Evolutionary conservation across 2,888 invertebrate species (phyloP), one percentile per base, ranked within the genome.

Genomic region (Eustalomyia histrio): DNA sequence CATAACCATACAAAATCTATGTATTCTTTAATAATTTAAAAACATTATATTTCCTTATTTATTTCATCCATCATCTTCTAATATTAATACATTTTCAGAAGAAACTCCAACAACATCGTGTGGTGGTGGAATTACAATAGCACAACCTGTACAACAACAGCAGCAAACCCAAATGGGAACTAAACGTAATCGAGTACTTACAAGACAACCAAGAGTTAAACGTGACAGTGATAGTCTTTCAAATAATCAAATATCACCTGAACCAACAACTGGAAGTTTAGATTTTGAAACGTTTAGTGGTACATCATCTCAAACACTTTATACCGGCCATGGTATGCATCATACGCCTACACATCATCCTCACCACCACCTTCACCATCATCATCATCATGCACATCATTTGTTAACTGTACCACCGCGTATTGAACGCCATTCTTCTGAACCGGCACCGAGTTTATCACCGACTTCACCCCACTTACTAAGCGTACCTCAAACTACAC

Each of bases 171-270:
- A 82, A 58, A 91, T 93, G 91, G 93, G 93, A 57, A 92, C 92
- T 14, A 94, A 94, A 89, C 91, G 94, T 74, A 93, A 93, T 80
- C 92, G 94, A 52, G 92, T 94, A 76, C 90, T 94, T 58, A 94
- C 93, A 89, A 91, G 94, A 52, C 94, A 94, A 85, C 93, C 93
- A 17, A 91, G 94, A 58, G 92, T 94, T 73, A 94, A 94, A 87
- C 92, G 93, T 65, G 94, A 94, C 84, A 92, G 92, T 83, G 94
- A 94, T 84, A 88, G 89, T 65, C 80, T 89, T 3, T 87, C 90
- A 63, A 87, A 86, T 7, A 88, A 86, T 84, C 90, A 89, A 83
- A 87, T 88, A 69, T 85, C 85, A 52, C 91, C 90, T 10, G 90
- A 90, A 64, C 85, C 86, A 17, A 82, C 87, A 24, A 85, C 87